Evolutionary conservation across 2,797 vertebrate genomes (phyloP).

Genomic region (Morelia viridis): DNA sequence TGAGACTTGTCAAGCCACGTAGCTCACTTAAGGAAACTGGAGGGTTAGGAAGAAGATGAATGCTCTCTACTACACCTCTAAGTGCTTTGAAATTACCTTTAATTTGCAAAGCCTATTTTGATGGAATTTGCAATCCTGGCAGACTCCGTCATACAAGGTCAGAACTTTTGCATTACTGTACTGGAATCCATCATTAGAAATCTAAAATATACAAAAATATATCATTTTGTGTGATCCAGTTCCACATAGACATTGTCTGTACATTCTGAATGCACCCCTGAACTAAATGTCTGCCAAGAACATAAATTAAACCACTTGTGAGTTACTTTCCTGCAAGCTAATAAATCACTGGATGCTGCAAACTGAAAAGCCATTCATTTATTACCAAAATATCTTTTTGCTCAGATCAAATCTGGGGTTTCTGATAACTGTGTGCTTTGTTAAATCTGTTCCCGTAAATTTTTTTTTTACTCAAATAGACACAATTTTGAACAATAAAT

Average conservation of each 20-base stretch:
- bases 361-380: conserved; percentile 62
- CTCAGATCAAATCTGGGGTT: conserved; percentile 42
- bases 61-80: conserved; percentile 49
- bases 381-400: conserved; percentile 57
- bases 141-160: conserved; percentile 78
- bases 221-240: conserved; percentile 53
- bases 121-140: conserved; percentile 78
- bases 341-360: conserved; percentile 58
- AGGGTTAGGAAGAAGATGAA: conserved; percentile 59
- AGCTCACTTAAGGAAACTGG: conserved; percentile 44
- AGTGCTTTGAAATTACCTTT: conserved; percentile 81
- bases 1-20: conserved; percentile 40
- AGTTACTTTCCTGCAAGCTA: conserved; percentile 54
- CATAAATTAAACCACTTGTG: conserved; percentile 58
- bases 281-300: conserved; percentile 54
- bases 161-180: conserved; percentile 77
- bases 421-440: conserved; percentile 42
- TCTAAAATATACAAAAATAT: conserved; percentile 66
- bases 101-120: conserved; percentile 80
- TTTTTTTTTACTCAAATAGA: conserved; percentile 7
- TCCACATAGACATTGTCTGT: conserved; percentile 60
- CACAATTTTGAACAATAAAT: conserved; percentile 27
- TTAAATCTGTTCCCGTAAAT: conserved; percentile 2
- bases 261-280: conserved; percentile 49
- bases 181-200: conserved; percentile 80